phyloP scores from a whole-genome alignment of 2,888 invertebrate genomes.

The Agonopterix heracliana region DNA sequence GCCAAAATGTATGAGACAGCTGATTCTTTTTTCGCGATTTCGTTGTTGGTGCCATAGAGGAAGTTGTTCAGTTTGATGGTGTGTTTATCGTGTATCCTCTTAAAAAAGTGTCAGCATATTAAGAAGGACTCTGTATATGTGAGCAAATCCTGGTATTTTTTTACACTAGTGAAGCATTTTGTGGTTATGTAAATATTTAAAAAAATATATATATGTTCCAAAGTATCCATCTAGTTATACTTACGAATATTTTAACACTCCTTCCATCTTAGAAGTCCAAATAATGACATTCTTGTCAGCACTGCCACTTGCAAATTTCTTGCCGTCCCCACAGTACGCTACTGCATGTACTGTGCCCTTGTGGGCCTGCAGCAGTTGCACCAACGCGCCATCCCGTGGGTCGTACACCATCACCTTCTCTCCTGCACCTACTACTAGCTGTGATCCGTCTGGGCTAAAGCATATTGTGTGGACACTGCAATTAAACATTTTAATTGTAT shows the following conservation, averaged over 20 bases:
- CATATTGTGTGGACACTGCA: constrained; percentile 94
- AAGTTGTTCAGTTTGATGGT: no score
- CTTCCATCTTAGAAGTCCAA: constrained; percentile 97
- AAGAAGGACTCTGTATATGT: no score
- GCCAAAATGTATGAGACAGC: no score
- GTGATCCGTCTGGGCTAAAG: constrained; percentile 96
- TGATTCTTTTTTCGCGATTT: no score
- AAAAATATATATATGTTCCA: no score
- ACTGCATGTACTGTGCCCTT: constrained; percentile 96
- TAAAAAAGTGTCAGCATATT: no score
- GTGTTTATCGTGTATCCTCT: no score
- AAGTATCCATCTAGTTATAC: no score
- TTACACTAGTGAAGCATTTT: no score
- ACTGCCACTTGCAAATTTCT: constrained; percentile 97
- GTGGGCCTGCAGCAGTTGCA: constrained; percentile 96
- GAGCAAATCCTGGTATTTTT: no score
- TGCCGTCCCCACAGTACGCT: constrained; percentile 94
- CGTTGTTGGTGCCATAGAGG: no score
- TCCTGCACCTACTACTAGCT: constrained; percentile 95
- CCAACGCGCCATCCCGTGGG: constrained; percentile 90
- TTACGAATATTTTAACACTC: constrained; percentile 96
- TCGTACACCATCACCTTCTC: constrained; percentile 97
- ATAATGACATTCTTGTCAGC: constrained; percentile 98
- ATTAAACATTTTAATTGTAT: neutral
- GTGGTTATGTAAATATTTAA: no score